Base-by-base conservation (phyloP, 2,113 vertebrate genomes). In the Rousettus leschenaultii region DNA sequence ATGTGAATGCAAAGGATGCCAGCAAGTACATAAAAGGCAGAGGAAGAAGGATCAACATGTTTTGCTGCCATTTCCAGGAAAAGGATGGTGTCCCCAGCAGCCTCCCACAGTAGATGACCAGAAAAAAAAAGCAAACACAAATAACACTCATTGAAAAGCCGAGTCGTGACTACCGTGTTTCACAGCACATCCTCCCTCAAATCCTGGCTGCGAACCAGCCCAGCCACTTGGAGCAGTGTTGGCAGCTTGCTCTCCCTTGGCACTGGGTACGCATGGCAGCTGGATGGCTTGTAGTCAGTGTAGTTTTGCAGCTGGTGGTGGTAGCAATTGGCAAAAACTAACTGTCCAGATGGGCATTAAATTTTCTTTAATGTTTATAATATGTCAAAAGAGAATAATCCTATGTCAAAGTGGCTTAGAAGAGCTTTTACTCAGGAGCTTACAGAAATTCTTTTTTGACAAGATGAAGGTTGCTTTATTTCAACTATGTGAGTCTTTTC, bases 261-360 rank as follows among this genome's bases (percentile, higher is more conserved):
- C 98, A 97, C 89, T 7, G 38, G 95, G 63, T 59, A 15, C 0
- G 33, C 19, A 0, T 85, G 96, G 98, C 98, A 98, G 98, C 98
- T 98, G 98, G 96, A 96, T 88, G 98, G 97, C 98, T 98, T 97
- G 90, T 96, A 97, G 97, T 95, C 94, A 94, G 96, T 94, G 95
- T 96, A 97, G 95, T 98, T 98, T 97, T 98, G 98, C 98, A 98
- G 98, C 98, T 98, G 98, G 94, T 97, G 96, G 96, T 97, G 83
- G 97, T 97, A 97, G 97, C 96, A 98, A 98, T 97, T 98, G 98
- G 98, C 98, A 98, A 98, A 98, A 98, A 43, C 40, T 63, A 86
- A 75, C 92, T 91, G 95, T 98, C 98, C 98, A 99, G 98, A 98
- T 99, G 98, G 98, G 98, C 97, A 98, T 96, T 97, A 98, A 98